Percentiles rank a stretch among this genome's conserved stretches.
Evolutionary conservation across 2,888 invertebrate genomes (phyloP).

Genomic region (Cephus runcator): DNA sequence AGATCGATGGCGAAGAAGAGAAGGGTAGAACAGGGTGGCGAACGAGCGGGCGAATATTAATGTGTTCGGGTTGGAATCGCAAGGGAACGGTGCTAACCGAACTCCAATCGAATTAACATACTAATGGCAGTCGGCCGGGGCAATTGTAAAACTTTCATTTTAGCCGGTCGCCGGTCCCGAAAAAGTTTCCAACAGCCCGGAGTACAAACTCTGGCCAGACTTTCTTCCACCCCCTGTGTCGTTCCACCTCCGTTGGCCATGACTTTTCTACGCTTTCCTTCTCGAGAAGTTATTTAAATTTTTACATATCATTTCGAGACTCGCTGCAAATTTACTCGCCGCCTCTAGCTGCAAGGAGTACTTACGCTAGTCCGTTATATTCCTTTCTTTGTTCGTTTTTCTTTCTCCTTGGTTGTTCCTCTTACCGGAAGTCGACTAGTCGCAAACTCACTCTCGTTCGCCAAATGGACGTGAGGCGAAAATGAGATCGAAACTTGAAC

Average conservation of each 20-base stretch:
- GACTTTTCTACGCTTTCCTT: neutral
- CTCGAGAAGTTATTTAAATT: conserved; percentile 14
- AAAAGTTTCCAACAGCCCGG: conserved; percentile 21
- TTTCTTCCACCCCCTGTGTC: neutral
- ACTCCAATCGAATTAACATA: conserved; percentile 45
- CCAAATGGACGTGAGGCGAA: too few relatives aligned
- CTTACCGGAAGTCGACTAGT: too few relatives aligned
- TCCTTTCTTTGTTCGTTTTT: too few relatives aligned
- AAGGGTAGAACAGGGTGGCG: neutral
- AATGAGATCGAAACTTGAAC: too few relatives aligned
- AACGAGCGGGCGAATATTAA: conserved; percentile 24
- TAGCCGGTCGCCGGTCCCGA: conserved; percentile 27
- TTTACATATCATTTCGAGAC: conserved; percentile 13
- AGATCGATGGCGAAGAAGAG: conserved; percentile 2
- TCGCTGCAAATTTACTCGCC: conserved; percentile 4
- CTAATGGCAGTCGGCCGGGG: conserved; percentile 30
- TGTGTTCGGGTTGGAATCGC: conserved; percentile 24
- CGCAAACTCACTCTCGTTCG: too few relatives aligned
- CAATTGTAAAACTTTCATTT: conserved; percentile 43
- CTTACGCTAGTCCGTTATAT: too few relatives aligned
- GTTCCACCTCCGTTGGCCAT: conserved; percentile 5
- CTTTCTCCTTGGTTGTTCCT: too few relatives aligned
- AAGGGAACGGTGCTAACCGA: conserved; percentile 31
- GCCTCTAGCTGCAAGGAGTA: neutral
- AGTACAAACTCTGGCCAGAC: conserved; percentile 1